Conservation (phyloP, 2,888 invertebrate genomes). For the Cybosia mesomella region DNA sequence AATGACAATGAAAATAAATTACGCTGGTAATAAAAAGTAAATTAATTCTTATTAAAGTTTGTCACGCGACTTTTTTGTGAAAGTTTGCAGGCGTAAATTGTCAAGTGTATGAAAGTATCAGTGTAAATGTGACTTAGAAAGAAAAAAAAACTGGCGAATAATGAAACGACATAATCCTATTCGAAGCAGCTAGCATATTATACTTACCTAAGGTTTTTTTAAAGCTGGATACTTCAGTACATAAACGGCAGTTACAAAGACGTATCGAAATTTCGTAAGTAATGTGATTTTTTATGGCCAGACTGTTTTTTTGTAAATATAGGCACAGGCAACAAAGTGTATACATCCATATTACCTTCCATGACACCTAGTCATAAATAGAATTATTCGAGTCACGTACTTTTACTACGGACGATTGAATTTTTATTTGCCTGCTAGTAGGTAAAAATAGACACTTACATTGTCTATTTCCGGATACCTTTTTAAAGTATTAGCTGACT, state of each 20-base stretch:
- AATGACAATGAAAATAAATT: slow-evolving; percentile 77
- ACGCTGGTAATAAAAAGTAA: slow-evolving; percentile 72
- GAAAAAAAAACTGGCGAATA: slow-evolving; percentile 2
- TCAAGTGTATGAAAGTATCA: neutral
- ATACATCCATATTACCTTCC: slow-evolving; percentile 31
- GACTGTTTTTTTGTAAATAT: slow-evolving; percentile 43
- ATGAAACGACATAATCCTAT: neutral
- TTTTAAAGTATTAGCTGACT: slow-evolving; percentile 10
- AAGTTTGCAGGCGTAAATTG: slow-evolving; percentile 33
- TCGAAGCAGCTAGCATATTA: neutral
- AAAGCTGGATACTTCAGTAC: neutral
- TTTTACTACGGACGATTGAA: slow-evolving; percentile 55
- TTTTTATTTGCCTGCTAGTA: slow-evolving; percentile 51
- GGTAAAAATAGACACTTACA: slow-evolving; percentile 44
- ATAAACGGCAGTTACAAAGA: slow-evolving; percentile 1
- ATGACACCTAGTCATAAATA: slow-evolving; percentile 55
- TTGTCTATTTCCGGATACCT: slow-evolving; percentile 38
- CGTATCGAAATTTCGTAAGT: slow-evolving; percentile 16
- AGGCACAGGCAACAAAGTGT: slow-evolving; percentile 28
- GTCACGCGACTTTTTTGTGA: slow-evolving; percentile 69
- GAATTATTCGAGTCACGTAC: slow-evolving; percentile 59
- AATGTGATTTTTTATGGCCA: slow-evolving; percentile 28
- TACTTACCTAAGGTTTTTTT: neutral
- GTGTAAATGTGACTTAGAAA: slow-evolving; percentile 21
- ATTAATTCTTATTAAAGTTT: slow-evolving; percentile 74